These are phyloP conservation scores for Hydrochoerus hydrochaeris DNA, from an alignment of 2,113 vertebrate species.

Conservation along the genomic window DNA sequence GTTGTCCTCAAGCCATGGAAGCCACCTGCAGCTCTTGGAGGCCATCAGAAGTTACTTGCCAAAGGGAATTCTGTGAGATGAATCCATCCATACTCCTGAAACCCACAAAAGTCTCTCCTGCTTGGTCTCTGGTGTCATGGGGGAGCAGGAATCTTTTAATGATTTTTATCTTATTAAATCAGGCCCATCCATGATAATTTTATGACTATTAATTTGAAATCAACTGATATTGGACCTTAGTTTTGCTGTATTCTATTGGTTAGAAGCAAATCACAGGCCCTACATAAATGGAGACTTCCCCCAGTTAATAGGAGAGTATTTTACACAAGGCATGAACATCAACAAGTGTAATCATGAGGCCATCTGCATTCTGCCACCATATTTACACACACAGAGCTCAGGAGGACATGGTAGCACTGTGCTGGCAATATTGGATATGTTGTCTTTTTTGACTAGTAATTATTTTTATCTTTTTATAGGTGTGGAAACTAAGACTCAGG, in stretches of 20 bases:
- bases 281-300: not conserved
- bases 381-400: not conserved
- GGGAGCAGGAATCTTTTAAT: not conserved
- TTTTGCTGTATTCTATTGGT: not conserved
- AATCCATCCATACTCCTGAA: not conserved
- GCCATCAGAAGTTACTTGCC: not conserved
- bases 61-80: not conserved
- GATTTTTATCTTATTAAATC: not conserved
- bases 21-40: not conserved
- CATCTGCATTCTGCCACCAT: not conserved
- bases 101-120: not conserved
- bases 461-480: not conserved
- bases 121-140: not conserved
- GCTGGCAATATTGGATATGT: not conserved
- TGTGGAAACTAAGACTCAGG: not conserved
- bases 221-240: not conserved
- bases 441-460: not conserved
- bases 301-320: not conserved
- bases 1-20: too few relatives aligned
- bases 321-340: not conserved
- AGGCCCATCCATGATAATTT: not conserved
- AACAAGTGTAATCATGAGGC: not conserved
- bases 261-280: not conserved
- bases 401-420: not conserved
- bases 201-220: slow-evolving; percentile 17